These are phyloP conservation scores for Blastobasis adustella DNA, from an alignment of 2,888 invertebrate genomes.

Conservation along the genomic window DNA sequence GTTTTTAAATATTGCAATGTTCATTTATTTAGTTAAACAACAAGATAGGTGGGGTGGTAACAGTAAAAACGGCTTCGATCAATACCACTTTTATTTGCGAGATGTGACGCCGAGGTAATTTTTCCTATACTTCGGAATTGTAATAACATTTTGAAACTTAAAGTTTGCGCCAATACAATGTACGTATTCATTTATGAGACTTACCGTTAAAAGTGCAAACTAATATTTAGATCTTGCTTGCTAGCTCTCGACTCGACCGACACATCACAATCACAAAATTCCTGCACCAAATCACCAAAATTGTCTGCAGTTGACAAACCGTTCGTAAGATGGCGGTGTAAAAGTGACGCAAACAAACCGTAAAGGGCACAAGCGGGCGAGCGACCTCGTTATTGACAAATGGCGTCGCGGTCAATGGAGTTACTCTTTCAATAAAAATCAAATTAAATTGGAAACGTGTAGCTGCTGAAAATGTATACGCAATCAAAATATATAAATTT, in stretches of 20 bases:
- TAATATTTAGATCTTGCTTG: constrained; percentile 42
- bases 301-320: constrained; percentile 52
- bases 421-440: constrained; percentile 1
- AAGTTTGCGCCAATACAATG: constrained; percentile 59
- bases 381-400: constrained; percentile 27
- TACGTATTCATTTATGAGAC: constrained; percentile 40
- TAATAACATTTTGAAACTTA: constrained; percentile 26
- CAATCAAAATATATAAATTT: too few species aligned
- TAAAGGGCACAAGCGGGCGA: not conserved
- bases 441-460: too few species aligned
- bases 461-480: too few species aligned
- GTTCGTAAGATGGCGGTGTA: constrained; percentile 69
- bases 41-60: constrained; percentile 2
- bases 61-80: constrained; percentile 19
- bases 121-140: constrained; percentile 1
- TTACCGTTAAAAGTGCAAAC: constrained; percentile 51
- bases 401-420: too few species aligned
- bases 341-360: constrained; percentile 6
- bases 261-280: constrained; percentile 49
- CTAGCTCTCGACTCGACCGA: constrained; percentile 18
- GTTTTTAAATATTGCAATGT: too few species aligned
- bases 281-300: constrained; percentile 41
- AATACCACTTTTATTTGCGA: constrained; percentile 14
- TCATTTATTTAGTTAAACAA: not conserved
- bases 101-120: constrained; percentile 12